A percentile compares a stretch with the other conserved stretches of the same genome.
Evolutionary conservation across 2,888 invertebrate genomes (phyloP).

Genomic region (Erannis defoliaria): DNA sequence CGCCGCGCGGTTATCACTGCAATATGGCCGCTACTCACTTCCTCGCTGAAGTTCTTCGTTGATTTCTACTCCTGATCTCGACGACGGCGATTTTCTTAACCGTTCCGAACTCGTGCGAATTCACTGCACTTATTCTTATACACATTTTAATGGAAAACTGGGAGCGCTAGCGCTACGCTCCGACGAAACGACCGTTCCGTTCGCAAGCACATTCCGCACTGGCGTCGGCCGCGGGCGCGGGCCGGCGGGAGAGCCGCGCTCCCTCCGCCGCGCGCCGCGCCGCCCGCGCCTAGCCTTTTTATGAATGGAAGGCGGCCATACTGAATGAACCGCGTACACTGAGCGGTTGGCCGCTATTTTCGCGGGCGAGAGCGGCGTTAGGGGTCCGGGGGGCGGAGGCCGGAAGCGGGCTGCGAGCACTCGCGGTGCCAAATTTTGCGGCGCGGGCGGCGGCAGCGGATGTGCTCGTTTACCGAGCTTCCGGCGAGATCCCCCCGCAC

Average conservation of each 20-base stretch:
- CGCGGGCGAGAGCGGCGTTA: conserved; percentile 79
- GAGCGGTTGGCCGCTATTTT: conserved; percentile 86
- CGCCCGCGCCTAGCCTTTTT: conserved; percentile 88
- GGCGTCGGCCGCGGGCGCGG: conserved; percentile 83
- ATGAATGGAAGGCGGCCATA: conserved; percentile 91
- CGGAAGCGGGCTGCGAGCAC: conserved; percentile 84
- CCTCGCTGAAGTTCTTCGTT: conserved; percentile 87
- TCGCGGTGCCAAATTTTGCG: conserved; percentile 86
- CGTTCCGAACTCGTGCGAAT: conserved; percentile 86
- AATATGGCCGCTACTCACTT: conserved; percentile 87
- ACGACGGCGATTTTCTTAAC: conserved; percentile 84
- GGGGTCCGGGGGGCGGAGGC: conserved; percentile 80
- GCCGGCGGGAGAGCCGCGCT: conserved; percentile 81
- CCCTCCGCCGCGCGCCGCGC: conserved; percentile 83
- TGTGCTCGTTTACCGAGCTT: conserved; percentile 86
- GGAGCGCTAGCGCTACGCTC: conserved; percentile 87
- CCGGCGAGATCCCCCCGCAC: conserved; percentile 85
- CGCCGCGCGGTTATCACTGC: conserved; percentile 87
- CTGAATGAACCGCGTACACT: conserved; percentile 90
- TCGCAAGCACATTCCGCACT: conserved; percentile 86
- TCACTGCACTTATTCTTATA: conserved; percentile 87
- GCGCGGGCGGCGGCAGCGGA: conserved; percentile 85
- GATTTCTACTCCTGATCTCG: conserved; percentile 86
- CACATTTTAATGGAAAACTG: conserved; percentile 87
- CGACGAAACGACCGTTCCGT: conserved; percentile 87